phyloP scores from a whole-genome alignment of 2,797 vertebrate species.

The Lithobates sylvaticus region DNA sequence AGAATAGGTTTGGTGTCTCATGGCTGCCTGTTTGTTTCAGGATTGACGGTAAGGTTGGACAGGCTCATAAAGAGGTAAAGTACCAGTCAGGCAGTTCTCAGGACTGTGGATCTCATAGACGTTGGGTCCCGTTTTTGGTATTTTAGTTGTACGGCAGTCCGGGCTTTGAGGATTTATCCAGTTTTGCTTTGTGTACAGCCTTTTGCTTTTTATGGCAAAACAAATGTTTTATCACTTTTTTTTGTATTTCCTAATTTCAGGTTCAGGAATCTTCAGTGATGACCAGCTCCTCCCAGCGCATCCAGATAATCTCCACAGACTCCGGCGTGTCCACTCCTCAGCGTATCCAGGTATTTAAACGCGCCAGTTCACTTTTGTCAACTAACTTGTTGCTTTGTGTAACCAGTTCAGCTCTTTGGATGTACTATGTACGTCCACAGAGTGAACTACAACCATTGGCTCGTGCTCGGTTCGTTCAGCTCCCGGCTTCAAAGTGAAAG shows the following conservation, averaged over 20 bases:
- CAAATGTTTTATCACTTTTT: neutral
- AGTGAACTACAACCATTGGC: too few species aligned
- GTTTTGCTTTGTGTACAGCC: neutral
- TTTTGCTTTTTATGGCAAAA: neutral
- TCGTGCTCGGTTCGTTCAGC: too few species aligned
- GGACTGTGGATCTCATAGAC: neutral
- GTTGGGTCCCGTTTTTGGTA: neutral
- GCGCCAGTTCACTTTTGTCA: too few species aligned
- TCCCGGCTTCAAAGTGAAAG: too few species aligned
- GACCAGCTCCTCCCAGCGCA: constrained; percentile 91
- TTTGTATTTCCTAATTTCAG: constrained; percentile 68
- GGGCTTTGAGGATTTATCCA: neutral
- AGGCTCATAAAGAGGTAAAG: too few species aligned
- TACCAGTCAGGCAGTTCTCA: too few species aligned
- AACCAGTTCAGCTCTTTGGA: too few species aligned
- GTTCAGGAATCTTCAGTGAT: constrained; percentile 87
- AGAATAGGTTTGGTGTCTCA: too few species aligned
- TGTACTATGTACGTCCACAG: too few species aligned
- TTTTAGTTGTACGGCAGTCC: neutral
- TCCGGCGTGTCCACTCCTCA: constrained; percentile 86
- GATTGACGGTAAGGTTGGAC: too few species aligned
- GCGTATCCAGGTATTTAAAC: constrained; percentile 87
- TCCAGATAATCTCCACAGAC: constrained; percentile 94
- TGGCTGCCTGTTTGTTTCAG: too few species aligned
- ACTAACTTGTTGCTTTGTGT: too few species aligned